Conservation (phyloP, 2,113 vertebrate genomes). For the Ceyx melanurus region DNA sequence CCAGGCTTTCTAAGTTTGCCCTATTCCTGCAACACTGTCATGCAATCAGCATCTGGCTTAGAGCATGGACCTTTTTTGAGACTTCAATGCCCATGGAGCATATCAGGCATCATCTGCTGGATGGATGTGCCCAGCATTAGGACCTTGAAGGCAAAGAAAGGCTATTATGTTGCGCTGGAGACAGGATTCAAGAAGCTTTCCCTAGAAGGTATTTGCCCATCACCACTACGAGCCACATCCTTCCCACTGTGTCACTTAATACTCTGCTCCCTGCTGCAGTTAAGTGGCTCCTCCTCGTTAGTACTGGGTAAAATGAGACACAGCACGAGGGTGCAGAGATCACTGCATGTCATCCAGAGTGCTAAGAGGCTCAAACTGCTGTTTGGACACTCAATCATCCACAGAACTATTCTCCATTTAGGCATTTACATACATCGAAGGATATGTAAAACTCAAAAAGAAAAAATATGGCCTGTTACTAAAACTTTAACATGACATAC, state of each 20-base stretch:
- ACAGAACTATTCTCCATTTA: not conserved
- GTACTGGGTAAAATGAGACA: not conserved
- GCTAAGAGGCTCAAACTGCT: not conserved
- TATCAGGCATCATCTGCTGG: not conserved
- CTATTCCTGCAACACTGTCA: not conserved
- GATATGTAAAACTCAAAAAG: not conserved
- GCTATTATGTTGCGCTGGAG: not conserved
- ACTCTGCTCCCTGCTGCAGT: not conserved
- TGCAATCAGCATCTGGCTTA: not conserved
- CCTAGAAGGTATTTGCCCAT: not conserved
- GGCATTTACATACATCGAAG: not conserved
- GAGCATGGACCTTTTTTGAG: not conserved
- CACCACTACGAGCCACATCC: not conserved
- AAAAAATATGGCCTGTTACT: not conserved
- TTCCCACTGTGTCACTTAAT: not conserved
- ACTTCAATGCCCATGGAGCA: not conserved
- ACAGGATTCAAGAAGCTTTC: not conserved
- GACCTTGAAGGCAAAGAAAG: not conserved
- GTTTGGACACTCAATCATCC: not conserved
- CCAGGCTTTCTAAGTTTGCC: not conserved
- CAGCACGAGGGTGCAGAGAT: not conserved
- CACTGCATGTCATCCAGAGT: not conserved
- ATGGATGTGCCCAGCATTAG: not conserved
- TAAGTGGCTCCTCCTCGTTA: not conserved
- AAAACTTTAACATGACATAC: not conserved